Evolutionary conservation across 2,797 vertebrate species (phyloP).

Genomic region (Cephalopachus bancanus): DNA sequence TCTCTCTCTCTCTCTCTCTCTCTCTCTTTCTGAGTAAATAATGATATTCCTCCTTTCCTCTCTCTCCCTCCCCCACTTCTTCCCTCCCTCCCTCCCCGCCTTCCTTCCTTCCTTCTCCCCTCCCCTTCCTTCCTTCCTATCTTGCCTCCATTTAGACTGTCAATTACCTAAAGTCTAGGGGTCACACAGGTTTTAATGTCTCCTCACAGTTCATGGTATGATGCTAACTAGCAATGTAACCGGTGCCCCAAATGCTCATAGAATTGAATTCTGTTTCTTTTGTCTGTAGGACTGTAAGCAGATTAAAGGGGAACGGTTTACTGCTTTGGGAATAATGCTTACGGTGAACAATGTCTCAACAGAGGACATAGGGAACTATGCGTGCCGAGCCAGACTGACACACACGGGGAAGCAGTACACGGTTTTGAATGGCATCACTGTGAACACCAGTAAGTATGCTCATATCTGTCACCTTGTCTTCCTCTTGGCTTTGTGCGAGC

Average conservation of each 20-base stretch:
- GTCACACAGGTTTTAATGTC: neutral
- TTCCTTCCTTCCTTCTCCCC: no score
- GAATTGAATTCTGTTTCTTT: neutral
- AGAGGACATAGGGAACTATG: constrained; percentile 89
- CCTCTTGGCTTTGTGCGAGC: neutral
- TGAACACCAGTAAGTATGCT: constrained; percentile 67
- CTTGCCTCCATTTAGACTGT: neutral
- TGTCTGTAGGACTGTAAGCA: constrained; percentile 87
- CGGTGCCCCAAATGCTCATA: neutral
- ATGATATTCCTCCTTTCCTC: no score
- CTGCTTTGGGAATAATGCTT: constrained; percentile 71
- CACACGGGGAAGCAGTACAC: constrained; percentile 80
- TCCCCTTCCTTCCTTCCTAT: no score
- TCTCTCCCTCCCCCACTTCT: no score
- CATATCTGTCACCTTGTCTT: rapidly evolving
- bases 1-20: no score
- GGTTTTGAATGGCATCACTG: constrained; percentile 84
- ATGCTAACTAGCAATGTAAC: neutral
- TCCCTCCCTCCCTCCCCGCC: no score
- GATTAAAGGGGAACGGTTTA: constrained; percentile 81
- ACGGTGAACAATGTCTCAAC: constrained; percentile 76
- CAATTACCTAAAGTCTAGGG: neutral
- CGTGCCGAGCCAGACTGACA: constrained; percentile 86
- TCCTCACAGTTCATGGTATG: neutral
- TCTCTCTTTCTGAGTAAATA: no score